Base-by-base conservation (phyloP, 2,888 invertebrate species). In the Drosophila anomalipes region DNA sequence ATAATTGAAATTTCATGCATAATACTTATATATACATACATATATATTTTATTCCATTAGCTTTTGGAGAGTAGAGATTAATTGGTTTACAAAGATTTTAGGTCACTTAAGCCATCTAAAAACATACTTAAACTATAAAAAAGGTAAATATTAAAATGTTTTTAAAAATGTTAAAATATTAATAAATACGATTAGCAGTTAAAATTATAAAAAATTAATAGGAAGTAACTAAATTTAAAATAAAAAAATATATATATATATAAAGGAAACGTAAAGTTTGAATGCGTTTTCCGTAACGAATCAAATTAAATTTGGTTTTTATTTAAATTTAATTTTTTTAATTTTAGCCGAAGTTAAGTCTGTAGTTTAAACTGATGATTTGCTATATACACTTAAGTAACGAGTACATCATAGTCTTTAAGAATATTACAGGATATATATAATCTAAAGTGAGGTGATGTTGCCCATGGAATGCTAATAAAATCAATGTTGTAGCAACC, bases 401-500 rank as follows among this genome's bases (percentile, higher is more conserved):
- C 1, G 5, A 4, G 2, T 7, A 19, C 19, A 56, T 37, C 37
- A 37, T 37, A 37, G 16, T 19, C 19, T 19, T 3, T 39, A 10
- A 6, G 10, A 32, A 32, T 6, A 12, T n/a, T 57, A 39, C 19
- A 54, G 61, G 54, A 39, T 57, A 57, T 57, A 22, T 44, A 57
- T 57, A 26, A 9, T 9, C 9, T 14, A 12, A n/a, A 39, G 9
- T 19, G 22, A 39, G 56, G 4, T 26, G 39, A 22, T 57, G 37
- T 28, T 41, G 37, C 49, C 35, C 68, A 28, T 41, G 61, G 30
- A 49, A 70, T 65, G 53, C 70, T 65, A 70, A 62, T 39, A 64
- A 64, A 65, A 65, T 64, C 47, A 64, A 74, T 59, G 44, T 79
- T 68, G 56, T 39, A 28, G 49, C 57, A 12, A 28, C 33, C 19